Conservation (phyloP, 2,797 vertebrate species). For the Peromyscus nudipes region DNA sequence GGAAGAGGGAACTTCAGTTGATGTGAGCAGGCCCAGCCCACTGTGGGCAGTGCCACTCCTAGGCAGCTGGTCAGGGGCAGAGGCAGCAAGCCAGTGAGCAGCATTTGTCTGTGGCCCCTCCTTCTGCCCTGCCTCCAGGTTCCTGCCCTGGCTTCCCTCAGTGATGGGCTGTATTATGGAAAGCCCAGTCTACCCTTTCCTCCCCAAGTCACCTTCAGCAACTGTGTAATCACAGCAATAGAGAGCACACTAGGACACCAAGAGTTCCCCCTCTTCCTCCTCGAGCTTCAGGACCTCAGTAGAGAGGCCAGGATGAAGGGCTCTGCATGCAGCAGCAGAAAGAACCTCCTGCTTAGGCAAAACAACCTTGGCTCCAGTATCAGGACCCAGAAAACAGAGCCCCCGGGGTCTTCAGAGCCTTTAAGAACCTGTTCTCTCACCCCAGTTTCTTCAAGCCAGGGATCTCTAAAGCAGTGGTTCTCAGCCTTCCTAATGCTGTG, state of each 20-base stretch:
- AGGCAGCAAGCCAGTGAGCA: neutral
- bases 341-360: neutral
- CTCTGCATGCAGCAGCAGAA: neutral
- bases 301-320: neutral
- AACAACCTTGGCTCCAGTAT: neutral
- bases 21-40: neutral
- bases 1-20: neutral
- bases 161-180: neutral
- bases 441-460: neutral
- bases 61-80: neutral
- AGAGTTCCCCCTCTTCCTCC: neutral
- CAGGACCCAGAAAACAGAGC: neutral
- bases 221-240: neutral
- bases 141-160: neutral
- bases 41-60: neutral
- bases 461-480: neutral
- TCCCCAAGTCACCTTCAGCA: neutral
- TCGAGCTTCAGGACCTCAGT: neutral
- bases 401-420: neutral
- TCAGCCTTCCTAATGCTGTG: neutral
- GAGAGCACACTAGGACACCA: neutral
- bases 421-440: neutral
- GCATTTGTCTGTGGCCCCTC: neutral
- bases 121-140: neutral
- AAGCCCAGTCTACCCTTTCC: neutral